Percentiles rank a stretch among this genome's conserved stretches.
These are phyloP conservation scores for Pterocles orientalis DNA, from an alignment of 2,113 vertebrate genomes.

Conservation along the genomic window DNA sequence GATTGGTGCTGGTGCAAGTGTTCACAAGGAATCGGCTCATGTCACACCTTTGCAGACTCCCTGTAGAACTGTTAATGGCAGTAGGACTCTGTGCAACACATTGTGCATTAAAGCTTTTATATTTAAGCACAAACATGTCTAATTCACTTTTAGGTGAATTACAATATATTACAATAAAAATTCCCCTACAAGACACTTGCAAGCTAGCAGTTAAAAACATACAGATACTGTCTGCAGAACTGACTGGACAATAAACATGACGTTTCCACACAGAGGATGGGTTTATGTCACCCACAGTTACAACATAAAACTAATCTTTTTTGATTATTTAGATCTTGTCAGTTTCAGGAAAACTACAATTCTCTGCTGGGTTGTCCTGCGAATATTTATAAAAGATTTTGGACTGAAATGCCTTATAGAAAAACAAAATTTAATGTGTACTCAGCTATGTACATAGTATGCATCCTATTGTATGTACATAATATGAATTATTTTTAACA, in stretches of 20 bases:
- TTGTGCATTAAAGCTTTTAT: neutral
- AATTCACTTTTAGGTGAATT: neutral
- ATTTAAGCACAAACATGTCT: neutral
- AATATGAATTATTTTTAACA: conserved; percentile 9
- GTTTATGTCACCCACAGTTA: neutral
- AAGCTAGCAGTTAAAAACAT: neutral
- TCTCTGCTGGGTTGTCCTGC: neutral
- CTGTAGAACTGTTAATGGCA: rapidly evolving
- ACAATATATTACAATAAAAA: neutral
- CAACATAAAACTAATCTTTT: neutral
- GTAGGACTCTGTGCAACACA: neutral
- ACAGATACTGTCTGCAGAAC: neutral
- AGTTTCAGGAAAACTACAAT: neutral
- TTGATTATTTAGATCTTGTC: neutral
- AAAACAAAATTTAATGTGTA: neutral
- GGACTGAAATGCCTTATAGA: neutral
- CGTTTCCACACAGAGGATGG: neutral
- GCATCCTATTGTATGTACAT: neutral
- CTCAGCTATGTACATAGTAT: neutral
- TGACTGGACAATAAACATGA: neutral
- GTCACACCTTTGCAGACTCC: rapidly evolving
- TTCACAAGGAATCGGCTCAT: rapidly evolving
- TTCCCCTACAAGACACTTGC: neutral
- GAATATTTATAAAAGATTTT: neutral
- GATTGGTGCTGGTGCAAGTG: rapidly evolving